These are phyloP conservation scores for Pomatostomus ruficeps DNA, from an alignment of 2,113 vertebrate genomes.

Conservation along the genomic window DNA sequence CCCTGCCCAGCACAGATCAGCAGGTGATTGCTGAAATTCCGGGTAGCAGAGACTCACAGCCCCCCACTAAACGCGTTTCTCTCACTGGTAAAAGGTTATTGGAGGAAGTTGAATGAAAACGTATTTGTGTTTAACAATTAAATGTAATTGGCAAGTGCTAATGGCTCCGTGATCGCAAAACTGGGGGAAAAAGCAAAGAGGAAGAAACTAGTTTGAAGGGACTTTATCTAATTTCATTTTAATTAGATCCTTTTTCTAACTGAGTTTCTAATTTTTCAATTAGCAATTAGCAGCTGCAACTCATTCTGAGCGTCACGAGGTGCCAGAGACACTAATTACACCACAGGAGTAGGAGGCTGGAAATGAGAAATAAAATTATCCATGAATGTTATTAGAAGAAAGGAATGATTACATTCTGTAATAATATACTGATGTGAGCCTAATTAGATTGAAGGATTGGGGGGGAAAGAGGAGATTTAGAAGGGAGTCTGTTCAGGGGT, in stretches of 20 bases:
- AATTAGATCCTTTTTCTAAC: constrained; percentile 96
- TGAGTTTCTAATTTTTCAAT: constrained; percentile 99
- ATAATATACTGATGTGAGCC: constrained; percentile 82
- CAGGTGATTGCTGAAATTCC: not conserved
- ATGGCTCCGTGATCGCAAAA: constrained; percentile 57
- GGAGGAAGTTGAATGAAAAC: constrained; percentile 20
- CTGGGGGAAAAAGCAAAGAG: constrained; percentile 68
- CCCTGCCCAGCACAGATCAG: not conserved
- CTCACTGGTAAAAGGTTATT: constrained; percentile 19
- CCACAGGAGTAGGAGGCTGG: constrained; percentile 76
- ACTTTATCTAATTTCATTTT: constrained; percentile 93
- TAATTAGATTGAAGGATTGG: constrained; percentile 81
- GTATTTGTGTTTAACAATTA: constrained; percentile 65
- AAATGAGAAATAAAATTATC: constrained; percentile 83
- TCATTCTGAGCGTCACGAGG: constrained; percentile 82
- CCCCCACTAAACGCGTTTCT: not conserved
- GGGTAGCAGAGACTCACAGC: not conserved
- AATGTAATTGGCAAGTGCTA: constrained; percentile 66
- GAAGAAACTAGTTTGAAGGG: constrained; percentile 78
- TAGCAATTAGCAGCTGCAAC: constrained; percentile 92
- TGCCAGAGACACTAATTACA: constrained; percentile 86
- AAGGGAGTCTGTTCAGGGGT: constrained; percentile 54
- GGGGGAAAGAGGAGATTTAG: constrained; percentile 61
- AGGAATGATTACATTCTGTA: constrained; percentile 80
- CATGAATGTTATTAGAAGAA: constrained; percentile 81